Evolutionary conservation across 2,113 vertebrate species (phyloP).

Genomic region (Xyliphius kryptos): DNA sequence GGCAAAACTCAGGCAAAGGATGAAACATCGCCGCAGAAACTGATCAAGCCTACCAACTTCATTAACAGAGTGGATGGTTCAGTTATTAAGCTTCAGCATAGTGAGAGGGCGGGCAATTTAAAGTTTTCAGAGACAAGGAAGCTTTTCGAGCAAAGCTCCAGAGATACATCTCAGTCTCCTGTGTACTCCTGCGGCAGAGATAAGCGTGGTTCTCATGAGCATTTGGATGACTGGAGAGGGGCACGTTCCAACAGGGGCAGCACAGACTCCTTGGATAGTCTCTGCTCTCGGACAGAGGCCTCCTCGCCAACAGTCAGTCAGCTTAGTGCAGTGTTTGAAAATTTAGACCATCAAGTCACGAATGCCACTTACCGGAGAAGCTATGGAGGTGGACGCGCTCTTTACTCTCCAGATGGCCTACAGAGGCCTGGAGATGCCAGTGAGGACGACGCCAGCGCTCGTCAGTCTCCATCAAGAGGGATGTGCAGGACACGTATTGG

Average conservation of each 20-base stretch:
- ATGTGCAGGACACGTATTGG: conserved; percentile 47
- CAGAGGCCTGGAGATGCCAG: conserved; percentile 59
- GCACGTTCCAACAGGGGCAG: conserved; percentile 86
- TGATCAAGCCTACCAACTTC: conserved; percentile 80
- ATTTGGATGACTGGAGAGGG: conserved; percentile 80
- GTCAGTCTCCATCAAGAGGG: conserved; percentile 60
- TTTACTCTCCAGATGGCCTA: conserved; percentile 66
- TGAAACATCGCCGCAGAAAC: conserved; percentile 76
- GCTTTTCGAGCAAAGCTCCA: conserved; percentile 85
- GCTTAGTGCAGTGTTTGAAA: conserved; percentile 93
- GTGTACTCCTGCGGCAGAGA: conserved; percentile 81
- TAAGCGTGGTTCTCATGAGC: conserved; percentile 72
- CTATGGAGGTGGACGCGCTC: conserved; percentile 57
- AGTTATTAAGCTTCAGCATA: conserved; percentile 76
- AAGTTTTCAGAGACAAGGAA: conserved; percentile 93
- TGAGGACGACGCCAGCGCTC: conserved; percentile 61
- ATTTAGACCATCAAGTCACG: conserved; percentile 59
- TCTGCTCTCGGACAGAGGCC: conserved; percentile 88
- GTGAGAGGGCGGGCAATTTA: conserved; percentile 76
- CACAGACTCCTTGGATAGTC: conserved; percentile 88
- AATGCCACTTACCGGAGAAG: conserved; percentile 57
- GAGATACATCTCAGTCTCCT: conserved; percentile 72
- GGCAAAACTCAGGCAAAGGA: conserved; percentile 64
- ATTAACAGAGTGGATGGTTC: conserved; percentile 82
- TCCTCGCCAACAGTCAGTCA: conserved; percentile 94